Percentiles rank a stretch among this genome's conserved stretches.
Evolutionary conservation across 2,797 vertebrate genomes (phyloP).

Genomic region (Chloroceryle inda): DNA sequence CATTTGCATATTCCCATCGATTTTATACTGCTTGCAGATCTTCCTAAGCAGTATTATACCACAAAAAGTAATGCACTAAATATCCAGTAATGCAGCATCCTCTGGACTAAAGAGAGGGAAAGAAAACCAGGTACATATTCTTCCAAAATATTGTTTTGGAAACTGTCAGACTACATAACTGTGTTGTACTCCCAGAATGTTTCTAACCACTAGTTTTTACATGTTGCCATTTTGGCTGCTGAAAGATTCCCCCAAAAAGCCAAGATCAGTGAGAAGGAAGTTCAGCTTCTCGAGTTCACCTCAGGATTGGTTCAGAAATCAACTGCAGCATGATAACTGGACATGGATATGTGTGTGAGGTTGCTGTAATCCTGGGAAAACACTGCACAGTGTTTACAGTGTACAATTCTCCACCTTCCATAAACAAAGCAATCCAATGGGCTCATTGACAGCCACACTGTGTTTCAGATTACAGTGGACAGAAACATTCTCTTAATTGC

Average conservation of each 20-base stretch:
- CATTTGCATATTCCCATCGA: constrained; percentile 13
- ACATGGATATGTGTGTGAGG: not conserved
- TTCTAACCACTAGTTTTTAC: not conserved
- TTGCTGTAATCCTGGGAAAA: not conserved
- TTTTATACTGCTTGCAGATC: constrained; percentile 25
- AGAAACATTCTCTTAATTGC: not conserved
- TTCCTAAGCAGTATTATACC: not conserved
- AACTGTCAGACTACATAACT: not conserved
- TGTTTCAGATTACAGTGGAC: not conserved
- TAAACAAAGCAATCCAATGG: not conserved
- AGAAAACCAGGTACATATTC: not conserved
- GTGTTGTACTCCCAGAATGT: not conserved
- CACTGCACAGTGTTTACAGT: not conserved
- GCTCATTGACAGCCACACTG: not conserved
- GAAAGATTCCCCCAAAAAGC: not conserved
- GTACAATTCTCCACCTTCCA: not conserved
- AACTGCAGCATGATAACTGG: not conserved
- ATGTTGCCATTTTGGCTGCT: not conserved
- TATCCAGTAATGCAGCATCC: not conserved
- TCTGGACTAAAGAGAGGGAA: not conserved
- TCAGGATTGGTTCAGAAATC: constrained; percentile 35
- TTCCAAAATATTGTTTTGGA: not conserved
- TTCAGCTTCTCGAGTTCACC: not conserved
- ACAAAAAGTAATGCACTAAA: not conserved
- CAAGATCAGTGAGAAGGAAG: not conserved